Evolutionary conservation across 2,888 invertebrate species (phyloP), one percentile per base, ranked within the genome.

Genomic region (Cataglyphis albicans): DNA sequence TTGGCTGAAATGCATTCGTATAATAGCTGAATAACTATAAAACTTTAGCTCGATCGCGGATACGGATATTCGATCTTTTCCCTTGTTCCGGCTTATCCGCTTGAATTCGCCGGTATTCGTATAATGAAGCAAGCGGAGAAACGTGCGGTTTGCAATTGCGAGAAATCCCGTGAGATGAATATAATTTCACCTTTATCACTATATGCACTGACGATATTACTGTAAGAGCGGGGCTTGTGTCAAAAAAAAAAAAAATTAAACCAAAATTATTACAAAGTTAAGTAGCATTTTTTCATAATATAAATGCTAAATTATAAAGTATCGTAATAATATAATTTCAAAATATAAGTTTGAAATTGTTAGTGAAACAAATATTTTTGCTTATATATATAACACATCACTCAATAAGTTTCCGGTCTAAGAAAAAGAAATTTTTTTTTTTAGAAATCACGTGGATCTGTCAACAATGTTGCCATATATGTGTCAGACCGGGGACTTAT

Each of bases 41-140:
- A 74, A 74, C 61, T 74, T 74, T 61, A 44, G 41, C 61, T 41
- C 15, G 74, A 74, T 61, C 29, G 41, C n/a, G 4, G 32, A 61
- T 10, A 44, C 61, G 44, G 15, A 73, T n/a, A 18, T 57, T 57
- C n/a, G 32, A 10, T n/a, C 61, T 74, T 74, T 44, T 61, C 74
- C 32, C 15, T 7, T 35, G 21, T 35, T 32, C 12, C 5, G 9
- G n/a, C 15, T 74, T 63, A 74, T 74, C 44, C 32, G 44, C 32
- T 63, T 44, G 21, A 74, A 44, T 44, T 73, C 9, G 41, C 29
- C 44, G 41, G 32, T 32, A 32, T 29, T 29, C 38, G 21, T n/a
- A 15, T 44, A 29, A 61, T 41, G 32, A 74, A 61, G n/a, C 59
- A n/a, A 73, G 59, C 25, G 25, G 12, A 32, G 74, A 41, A 48